Base-by-base conservation (phyloP, 2,888 invertebrate genomes). In the Hirtodrosophila trivittata region DNA sequence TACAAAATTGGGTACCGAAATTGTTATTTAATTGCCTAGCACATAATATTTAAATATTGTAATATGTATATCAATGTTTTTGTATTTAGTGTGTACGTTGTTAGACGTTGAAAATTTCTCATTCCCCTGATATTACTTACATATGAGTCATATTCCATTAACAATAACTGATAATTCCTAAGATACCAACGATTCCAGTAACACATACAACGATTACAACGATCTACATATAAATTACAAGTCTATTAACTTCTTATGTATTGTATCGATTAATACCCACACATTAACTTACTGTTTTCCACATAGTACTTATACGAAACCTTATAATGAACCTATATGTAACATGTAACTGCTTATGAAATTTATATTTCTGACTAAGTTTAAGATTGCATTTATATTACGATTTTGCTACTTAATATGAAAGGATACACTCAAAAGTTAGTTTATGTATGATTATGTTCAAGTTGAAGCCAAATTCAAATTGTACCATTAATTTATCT, bases 161-260 rank as follows among this genome's bases (percentile, higher is more conserved):
- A 57, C 25, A 4, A 25, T 41, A 64, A 66, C 69, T 77, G 70
- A 78, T 83, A 74, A 80, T 71, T 80, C 63, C 71, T 83, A 78
- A 83, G 78, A 70, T 41, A 78, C 74, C 80, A 83, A 78, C 67
- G 51, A 82, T 83, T 83, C 83, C 80, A 75, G 70, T 63, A 71
- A 72, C 57, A 70, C 64, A 80, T 83, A 82, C 83, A 82, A 82
- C 76, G 67, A 78, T 67, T 71, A 70, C 56, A 46, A 55, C 33
- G 33, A 42, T 57, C 47, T 46, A 26, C 18, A 49, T 25, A 21
- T 50, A 10, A 37, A 49, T 12, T 56, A 54, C 10, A 45, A 35
- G 37, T 41, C 46, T 37, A 65, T 43, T 65, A 46, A 58, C 49
- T 51, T 58, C 45, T 54, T 18, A 42, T 14, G 18, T 33, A 47